Evolutionary conservation across 2,888 invertebrate species (phyloP), one percentile per base, ranked within the genome.

Genomic region (Caenorhabditis panamensis): DNA sequence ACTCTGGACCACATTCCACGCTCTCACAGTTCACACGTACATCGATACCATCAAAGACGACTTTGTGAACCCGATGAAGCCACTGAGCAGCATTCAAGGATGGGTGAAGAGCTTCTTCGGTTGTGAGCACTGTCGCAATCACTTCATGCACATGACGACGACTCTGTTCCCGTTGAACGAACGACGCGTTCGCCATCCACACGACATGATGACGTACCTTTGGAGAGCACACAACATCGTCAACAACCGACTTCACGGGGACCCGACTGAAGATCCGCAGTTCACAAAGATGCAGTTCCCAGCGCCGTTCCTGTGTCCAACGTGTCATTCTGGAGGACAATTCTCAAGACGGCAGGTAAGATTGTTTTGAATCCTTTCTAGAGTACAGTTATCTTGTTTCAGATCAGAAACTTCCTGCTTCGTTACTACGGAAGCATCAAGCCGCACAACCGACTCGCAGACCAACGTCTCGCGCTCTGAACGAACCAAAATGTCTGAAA

Each of bases 1-100:
- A 0, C 92, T 99, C 31, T 99, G 99, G 99, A 95, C 94, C n/a
- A 92, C 96, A 86, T 99, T 97, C 91, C 98, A 99, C 91, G 95
- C 95, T 53, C 92, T 99, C 73, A 95, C 96, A 0, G 95, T 96
- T 0, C 94, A 94, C 90, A 94, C 95, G 13, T 92, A 92, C 72
- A 88, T 91, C 51, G 91, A 91, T 80, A 89, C 91, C 41, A 89
- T 90, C 76, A 90, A 87, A 64, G 89, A 88, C 63, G 86, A 87
- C 22, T 83, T 77, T 66, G 84, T 88, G 20, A 85, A 88, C 64
- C 87, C 90, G 8, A 73, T 90, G 54, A 80, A 84, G 56, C 89
- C 90, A 24, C 63, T 90, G 59, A 86, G 84, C 64, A 80, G 86
- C 22, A 90, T 90, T 59, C 90, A 85, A 72, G 85, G 85, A 66